Evolutionary conservation across 1,140 invertebrate genomes (phyloP), one percentile per base, ranked within the genome.

Genomic region (Leptestheria dahalacensis): DNA sequence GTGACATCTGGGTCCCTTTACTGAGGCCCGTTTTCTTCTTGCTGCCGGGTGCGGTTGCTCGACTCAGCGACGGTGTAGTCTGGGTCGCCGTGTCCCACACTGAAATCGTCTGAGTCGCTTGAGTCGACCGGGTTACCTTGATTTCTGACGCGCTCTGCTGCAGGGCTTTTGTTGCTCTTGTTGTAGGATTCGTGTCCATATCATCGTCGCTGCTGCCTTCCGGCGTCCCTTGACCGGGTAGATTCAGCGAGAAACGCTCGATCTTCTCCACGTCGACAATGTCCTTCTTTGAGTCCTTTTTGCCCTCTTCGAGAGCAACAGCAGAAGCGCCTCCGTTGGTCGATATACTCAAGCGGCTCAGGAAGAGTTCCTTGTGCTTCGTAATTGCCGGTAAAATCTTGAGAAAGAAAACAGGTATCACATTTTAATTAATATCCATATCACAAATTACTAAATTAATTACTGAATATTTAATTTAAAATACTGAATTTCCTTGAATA

Each of bases 401-500:
- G 66, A 70, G 75, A 60, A 72, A 64, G 63, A 68, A 71, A 64
- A 68, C 66, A 67, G 65, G 68, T 28, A 52, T 64, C n/a, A n/a
- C n/a, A n/a, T n/a, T n/a, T n/a, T n/a, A n/a, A n/a, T n/a, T n/a
- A n/a, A n/a, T n/a, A n/a, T n/a, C n/a, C n/a, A n/a, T n/a, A n/a
- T n/a, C n/a, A n/a, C n/a, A n/a, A n/a, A n/a, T n/a, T n/a, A n/a
- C n/a, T n/a, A n/a, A n/a, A n/a, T n/a, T n/a, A n/a, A n/a, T n/a
- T n/a, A n/a, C n/a, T n/a, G n/a, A n/a, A n/a, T n/a, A n/a, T n/a
- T n/a, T n/a, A n/a, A n/a, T n/a, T n/a, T n/a, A n/a, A n/a, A n/a
- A n/a, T n/a, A n/a, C n/a, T n/a, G n/a, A n/a, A n/a, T n/a, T n/a
- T n/a, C n/a, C n/a, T n/a, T n/a, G n/a, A n/a, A n/a, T n/a, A n/a